Evolutionary conservation across 2,113 vertebrate genomes (phyloP).

Genomic region (Edolisoma coerulescens): DNA sequence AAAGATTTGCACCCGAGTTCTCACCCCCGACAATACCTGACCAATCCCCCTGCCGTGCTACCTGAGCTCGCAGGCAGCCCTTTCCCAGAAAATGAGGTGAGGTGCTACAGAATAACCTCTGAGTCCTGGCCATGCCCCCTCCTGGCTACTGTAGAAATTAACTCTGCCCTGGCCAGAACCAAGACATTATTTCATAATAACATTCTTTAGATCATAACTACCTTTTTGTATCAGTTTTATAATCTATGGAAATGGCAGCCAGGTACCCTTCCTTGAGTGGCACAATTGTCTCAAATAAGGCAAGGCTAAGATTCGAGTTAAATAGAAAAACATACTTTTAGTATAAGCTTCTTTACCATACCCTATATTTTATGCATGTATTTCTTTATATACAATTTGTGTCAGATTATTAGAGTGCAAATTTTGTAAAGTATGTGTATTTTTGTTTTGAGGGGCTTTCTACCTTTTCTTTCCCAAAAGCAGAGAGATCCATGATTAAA

Average conservation of each 20-base stretch:
- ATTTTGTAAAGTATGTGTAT: neutral
- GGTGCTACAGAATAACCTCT: neutral
- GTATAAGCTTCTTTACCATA: neutral
- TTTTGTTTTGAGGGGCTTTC: neutral
- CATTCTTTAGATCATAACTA: neutral
- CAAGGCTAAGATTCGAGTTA: neutral
- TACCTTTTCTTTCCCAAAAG: neutral
- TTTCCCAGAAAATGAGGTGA: neutral
- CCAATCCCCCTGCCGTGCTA: accelerated
- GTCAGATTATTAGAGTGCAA: neutral
- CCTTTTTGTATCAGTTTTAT: neutral
- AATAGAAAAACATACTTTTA: neutral
- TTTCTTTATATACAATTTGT: neutral
- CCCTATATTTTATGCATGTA: neutral
- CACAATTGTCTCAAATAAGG: neutral
- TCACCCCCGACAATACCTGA: too few species aligned
- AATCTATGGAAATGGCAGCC: neutral
- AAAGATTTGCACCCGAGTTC: accelerated
- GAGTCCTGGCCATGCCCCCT: neutral
- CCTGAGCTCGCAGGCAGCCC: accelerated
- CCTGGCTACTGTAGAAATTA: neutral
- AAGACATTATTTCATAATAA: neutral
- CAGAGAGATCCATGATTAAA: neutral
- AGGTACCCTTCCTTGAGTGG: neutral
- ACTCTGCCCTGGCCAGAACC: neutral